Evolutionary conservation across 2,797 vertebrate species (phyloP), one percentile per base, ranked within the genome.

Genomic region (Muscicapa striata): DNA sequence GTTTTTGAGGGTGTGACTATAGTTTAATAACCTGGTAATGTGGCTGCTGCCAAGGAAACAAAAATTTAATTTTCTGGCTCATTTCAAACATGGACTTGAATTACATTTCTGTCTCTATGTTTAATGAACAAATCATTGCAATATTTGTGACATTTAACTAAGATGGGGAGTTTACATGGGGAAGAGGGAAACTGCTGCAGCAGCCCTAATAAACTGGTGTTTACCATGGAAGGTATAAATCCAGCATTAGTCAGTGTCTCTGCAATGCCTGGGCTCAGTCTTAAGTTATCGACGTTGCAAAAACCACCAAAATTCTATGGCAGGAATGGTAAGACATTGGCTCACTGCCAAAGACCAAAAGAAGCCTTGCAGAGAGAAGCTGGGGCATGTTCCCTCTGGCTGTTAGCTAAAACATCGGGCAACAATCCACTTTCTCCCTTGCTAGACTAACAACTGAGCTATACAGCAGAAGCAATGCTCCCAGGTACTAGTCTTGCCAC

Each of bases 101-200:
- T 91, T 82, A 84, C 52, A 76, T 85, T 86, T 88, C 82, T 80
- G 68, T 49, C 41, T 90, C 62, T 89, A 58, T 51, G n/a, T 87
- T 87, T 87, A 95, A 89, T 81, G 69, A 95, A 93, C 46, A 92
- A 94, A 94, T 77, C 1, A 1, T 73, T 93, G 29, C 49, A 57
- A 11, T 92, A 88, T 88, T 82, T 90, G 76, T 93, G 73, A 75
- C 34, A 74, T 91, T 81, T 86, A 95, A 82, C 96, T 82, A 90
- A 61, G 79, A 67, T 70, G 38, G 27, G 15, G 36, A 86, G 29
- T 72, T 87, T 83, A 32, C 15, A 43, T 14, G 6, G 72, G 51
- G 15, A 89, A 59, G 36, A 92, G 23, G 32, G 62, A 93, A 49
- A 74, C 40, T 89, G 72, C 63, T 70, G 72, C 27, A 58, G 70